Conservation (phyloP, 2,888 invertebrate genomes). For the Subacronicta megacephala region DNA sequence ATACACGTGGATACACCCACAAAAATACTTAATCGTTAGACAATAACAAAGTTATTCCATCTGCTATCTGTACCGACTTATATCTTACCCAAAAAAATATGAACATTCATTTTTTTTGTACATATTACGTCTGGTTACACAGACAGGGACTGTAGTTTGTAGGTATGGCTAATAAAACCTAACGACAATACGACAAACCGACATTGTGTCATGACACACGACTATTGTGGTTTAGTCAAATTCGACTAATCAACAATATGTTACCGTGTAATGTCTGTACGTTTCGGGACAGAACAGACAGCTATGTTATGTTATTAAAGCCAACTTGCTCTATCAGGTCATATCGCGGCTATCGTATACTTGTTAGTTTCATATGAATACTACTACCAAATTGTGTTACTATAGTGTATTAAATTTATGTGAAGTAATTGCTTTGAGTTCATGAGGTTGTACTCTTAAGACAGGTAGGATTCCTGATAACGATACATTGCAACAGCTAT, state of each 20-base stretch:
- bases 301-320: slow-evolving; percentile 26
- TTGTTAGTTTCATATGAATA: slow-evolving; percentile 46
- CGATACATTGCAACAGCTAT: too few species aligned
- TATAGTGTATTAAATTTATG: slow-evolving; percentile 6
- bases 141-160: slow-evolving; percentile 59
- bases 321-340: not conserved
- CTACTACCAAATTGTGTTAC: slow-evolving; percentile 22
- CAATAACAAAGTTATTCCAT: too few species aligned
- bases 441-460: not conserved
- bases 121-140: slow-evolving; percentile 69
- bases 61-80: slow-evolving; percentile 65
- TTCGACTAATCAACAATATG: slow-evolving; percentile 56
- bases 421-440: too few species aligned
- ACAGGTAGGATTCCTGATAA: not conserved
- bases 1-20: too few species aligned
- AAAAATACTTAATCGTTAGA: too few species aligned
- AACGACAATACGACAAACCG: slow-evolving; percentile 57
- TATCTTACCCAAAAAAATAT: slow-evolving; percentile 69
- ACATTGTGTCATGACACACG: slow-evolving; percentile 46
- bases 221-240: slow-evolving; percentile 55
- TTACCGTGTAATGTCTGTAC: slow-evolving; percentile 45
- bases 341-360: slow-evolving; percentile 23
- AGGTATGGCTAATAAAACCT: slow-evolving; percentile 76
- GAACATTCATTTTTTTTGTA: slow-evolving; percentile 75
- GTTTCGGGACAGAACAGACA: slow-evolving; percentile 31